Evolutionary conservation across 2,888 invertebrate species (phyloP), one percentile per base, ranked within the genome.

Genomic region (Notocelia uddmanniana): DNA sequence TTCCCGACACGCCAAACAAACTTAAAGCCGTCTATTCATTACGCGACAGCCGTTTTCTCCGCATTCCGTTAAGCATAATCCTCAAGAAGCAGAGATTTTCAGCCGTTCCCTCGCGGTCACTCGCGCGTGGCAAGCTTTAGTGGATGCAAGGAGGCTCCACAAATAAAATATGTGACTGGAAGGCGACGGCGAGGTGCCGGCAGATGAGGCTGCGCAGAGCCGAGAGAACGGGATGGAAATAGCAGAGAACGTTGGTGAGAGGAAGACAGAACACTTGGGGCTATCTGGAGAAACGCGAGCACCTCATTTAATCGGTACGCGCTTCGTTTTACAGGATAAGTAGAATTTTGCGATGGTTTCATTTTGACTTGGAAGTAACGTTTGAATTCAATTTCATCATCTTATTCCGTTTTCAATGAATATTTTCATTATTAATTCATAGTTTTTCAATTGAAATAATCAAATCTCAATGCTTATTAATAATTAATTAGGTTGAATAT

Each of bases 81-180:
- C 74, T 50, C 45, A 60, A 67, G 68, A 66, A 70, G 63, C 68
- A 31, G 59, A 69, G 71, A 52, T 73, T 74, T 76, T 72, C 73
- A 74, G 73, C 67, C 73, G 75, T 76, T 74, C 75, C 78, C 74
- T 78, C 76, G 58, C 75, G 76, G 81, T 83, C 85, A 85, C 80
- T 79, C 83, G 85, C 88, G 85, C 82, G 87, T 90, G 82, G 88
- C 76, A 80, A 75, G 87, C 90, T 86, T 92, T 91, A 90, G 85
- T 84, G 88, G 90, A 91, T 93, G 89, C 89, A 92, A 91, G 92
- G 91, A 93, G 90, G 90, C 88, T 92, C 86, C 86, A 92, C 93
- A 92, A 93, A 93, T 93, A 93, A 93, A 93, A 93, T 92, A 93
- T 93, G 92, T 93, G 93, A 93, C 92, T 92, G 84, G 89, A 89